These are phyloP conservation scores for Aratinga solstitialis DNA, from an alignment of 2,797 vertebrate genomes.

Conservation along the genomic window DNA sequence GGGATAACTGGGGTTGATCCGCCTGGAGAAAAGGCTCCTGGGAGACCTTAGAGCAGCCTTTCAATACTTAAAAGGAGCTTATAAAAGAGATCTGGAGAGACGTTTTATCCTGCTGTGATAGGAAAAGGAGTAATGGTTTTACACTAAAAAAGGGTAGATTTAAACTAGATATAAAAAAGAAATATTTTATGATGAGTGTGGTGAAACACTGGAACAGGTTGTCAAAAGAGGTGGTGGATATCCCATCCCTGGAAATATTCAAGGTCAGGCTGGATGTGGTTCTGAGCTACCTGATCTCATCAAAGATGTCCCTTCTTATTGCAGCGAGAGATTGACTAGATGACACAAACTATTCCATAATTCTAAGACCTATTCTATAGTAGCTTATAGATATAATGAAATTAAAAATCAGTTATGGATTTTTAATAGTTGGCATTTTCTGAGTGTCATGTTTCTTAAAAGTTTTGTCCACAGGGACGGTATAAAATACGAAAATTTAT, in stretches of 20 bases:
- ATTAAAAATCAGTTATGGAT: background rate
- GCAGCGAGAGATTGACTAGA: background rate
- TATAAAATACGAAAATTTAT: background rate
- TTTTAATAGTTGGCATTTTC: background rate
- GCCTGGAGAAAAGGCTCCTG: background rate
- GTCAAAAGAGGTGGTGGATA: background rate
- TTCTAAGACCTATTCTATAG: background rate
- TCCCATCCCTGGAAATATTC: background rate
- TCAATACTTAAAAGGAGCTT: background rate
- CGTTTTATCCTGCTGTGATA: background rate
- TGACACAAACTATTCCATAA: background rate
- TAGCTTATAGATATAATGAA: background rate
- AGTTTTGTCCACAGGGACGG: background rate
- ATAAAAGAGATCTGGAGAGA: background rate
- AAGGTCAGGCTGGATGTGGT: rapidly evolving
- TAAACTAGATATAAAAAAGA: background rate
- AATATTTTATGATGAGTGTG: background rate
- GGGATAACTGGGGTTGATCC: background rate
- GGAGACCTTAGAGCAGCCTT: background rate
- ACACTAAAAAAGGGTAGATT: background rate
- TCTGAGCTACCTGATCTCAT: background rate
- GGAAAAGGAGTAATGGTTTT: background rate
- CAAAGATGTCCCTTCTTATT: background rate
- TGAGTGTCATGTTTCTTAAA: background rate
- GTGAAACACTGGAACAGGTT: rapidly evolving